These are phyloP conservation scores for Eugnorisma glareosa DNA, from an alignment of 2,888 invertebrate species.

Conservation along the genomic window DNA sequence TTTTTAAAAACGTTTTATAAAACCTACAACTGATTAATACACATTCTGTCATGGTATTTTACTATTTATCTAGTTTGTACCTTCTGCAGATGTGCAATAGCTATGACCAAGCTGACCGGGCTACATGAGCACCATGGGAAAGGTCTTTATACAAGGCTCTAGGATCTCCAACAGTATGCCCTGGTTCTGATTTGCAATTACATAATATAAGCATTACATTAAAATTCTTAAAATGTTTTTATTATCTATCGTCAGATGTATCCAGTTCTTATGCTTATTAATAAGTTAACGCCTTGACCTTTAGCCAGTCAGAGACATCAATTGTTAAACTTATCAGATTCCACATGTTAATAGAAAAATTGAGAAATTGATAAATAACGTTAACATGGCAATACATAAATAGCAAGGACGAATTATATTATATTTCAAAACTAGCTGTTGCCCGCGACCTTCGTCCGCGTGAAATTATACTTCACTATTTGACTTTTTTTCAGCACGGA, in stretches of 20 bases:
- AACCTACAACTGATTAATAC: neutral
- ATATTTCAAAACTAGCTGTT: too few relatives aligned
- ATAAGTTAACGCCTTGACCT: neutral
- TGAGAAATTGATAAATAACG: neutral
- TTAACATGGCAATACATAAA: conserved; percentile 6
- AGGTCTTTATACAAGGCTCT: neutral
- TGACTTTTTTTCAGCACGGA: too few relatives aligned
- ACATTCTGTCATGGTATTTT: neutral
- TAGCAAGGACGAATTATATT: neutral
- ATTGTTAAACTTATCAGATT: neutral
- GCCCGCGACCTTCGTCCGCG: too few relatives aligned
- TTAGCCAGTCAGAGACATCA: neutral
- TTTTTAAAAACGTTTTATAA: neutral
- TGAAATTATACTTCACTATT: too few relatives aligned
- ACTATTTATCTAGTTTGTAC: neutral
- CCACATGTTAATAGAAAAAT: neutral
- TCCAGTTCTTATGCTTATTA: too few relatives aligned
- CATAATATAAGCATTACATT: neutral
- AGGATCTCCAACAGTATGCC: neutral
- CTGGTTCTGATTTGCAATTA: neutral
- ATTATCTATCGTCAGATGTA: neutral
- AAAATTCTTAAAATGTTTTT: neutral
- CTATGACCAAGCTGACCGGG: neutral
- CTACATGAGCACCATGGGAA: neutral
- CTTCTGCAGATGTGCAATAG: neutral